Evolutionary conservation across 1,140 invertebrate genomes (phyloP).

Genomic region (Andricus grossulariae): DNA sequence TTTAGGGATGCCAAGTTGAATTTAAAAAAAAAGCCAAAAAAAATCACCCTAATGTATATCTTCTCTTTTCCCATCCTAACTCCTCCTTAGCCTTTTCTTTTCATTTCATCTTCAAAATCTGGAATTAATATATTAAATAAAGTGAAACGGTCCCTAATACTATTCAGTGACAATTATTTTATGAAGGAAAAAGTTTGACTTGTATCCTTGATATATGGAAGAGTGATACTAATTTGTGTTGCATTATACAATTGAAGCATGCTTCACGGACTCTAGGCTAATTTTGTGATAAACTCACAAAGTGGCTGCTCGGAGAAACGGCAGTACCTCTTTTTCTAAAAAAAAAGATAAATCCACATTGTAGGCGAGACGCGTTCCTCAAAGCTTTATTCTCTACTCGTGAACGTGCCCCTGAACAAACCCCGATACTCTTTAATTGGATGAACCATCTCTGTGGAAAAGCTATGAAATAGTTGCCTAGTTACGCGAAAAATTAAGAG

Average conservation of each 20-base stretch:
- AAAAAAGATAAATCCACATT: background rate
- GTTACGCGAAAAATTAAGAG: background rate
- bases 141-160: no score
- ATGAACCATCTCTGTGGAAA: background rate
- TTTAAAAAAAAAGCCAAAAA: no score
- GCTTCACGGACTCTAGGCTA: background rate
- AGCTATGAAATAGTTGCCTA: background rate
- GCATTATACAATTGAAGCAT: background rate
- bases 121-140: no score
- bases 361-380: background rate
- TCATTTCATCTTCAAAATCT: no score
- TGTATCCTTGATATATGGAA: no score
- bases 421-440: constrained; percentile 10
- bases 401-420: constrained; percentile 13
- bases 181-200: no score
- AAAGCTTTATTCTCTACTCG: constrained; percentile 10
- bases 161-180: no score
- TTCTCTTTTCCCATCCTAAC: no score
- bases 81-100: no score
- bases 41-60: no score
- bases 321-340: background rate
- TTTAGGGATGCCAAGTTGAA: no score
- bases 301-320: background rate
- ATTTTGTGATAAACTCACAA: background rate
- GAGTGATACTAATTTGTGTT: no score